Evolutionary conservation across 2,888 invertebrate genomes (phyloP).

Genomic region (Sarcophaga rosellei): DNA sequence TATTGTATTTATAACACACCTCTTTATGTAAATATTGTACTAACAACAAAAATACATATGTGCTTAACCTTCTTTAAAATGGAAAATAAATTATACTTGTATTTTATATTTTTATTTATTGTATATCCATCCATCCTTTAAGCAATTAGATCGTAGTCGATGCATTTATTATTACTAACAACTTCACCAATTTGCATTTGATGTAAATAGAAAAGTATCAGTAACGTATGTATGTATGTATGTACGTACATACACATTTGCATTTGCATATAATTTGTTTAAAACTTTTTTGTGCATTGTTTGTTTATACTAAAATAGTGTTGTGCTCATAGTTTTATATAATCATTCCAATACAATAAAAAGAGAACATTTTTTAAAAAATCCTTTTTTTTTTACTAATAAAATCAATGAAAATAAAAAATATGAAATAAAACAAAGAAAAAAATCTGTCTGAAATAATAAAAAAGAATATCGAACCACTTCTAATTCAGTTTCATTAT

Average conservation of each 20-base stretch:
- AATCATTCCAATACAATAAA: slow-evolving; percentile 12
- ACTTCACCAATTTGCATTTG: slow-evolving; percentile 45
- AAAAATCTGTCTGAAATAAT: slow-evolving; percentile 7
- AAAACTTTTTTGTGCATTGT: slow-evolving; percentile 50
- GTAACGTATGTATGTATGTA: not conserved
- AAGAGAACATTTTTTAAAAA: slow-evolving; percentile 16
- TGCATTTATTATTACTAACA: slow-evolving; percentile 41
- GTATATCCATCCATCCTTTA: no score
- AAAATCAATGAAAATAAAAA: slow-evolving; percentile 44
- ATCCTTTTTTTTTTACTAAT: no score
- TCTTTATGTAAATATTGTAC: no score
- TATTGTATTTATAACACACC: no score
- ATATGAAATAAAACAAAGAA: slow-evolving; percentile 32
- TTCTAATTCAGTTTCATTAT: slow-evolving; percentile 79
- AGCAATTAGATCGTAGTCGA: not conserved
- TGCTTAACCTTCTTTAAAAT: no score
- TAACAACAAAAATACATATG: no score
- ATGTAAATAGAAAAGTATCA: slow-evolving; percentile 2
- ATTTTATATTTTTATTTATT: no score
- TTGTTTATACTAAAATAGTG: slow-evolving; percentile 50
- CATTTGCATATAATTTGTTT: slow-evolving; percentile 40
- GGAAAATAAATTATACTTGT: no score
- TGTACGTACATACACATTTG: slow-evolving; percentile 1
- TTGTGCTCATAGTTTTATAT: slow-evolving; percentile 58
- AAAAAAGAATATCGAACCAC: slow-evolving; percentile 50